Base-by-base conservation (phyloP, 2,113 vertebrate genomes). In the Semicossyphus pulcher region DNA sequence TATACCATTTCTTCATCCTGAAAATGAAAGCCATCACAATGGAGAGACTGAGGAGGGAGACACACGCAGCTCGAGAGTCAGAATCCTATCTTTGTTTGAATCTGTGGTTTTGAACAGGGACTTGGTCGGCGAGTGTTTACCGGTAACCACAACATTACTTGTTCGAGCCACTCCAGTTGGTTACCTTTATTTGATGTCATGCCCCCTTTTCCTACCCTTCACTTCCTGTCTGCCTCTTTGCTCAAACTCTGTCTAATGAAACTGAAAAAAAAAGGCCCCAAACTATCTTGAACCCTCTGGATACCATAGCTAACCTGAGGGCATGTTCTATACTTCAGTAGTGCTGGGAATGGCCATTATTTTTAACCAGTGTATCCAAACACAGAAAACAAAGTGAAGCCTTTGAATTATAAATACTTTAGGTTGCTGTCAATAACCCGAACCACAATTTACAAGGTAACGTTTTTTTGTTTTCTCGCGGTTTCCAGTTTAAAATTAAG, bases 21-120 rank as follows among this genome's bases (percentile, higher is more conserved):
- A 61, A 88, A 89, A 84, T 80, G 83, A 83, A 86, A 84, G 80
- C 59, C 64, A 75, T 76, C 47, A 78, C 52, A 65, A 74, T 5
- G 26, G 71, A 85, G 81, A 79, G 67, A 62, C 18, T 1, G 52
- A 65, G 48, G 29, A 58, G 39, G 54, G 73, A 71, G 42, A 71
- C 1, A 8, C 36, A 28, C 15, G 36, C 45, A n/a, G 58, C 49
- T 48, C n/a, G 15, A 66, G 61, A 31, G 42, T 73, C 59, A 36
- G 63, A 44, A 20, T 48, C 11, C 70, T 25, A 15, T 66, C 61
- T 47, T 41, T 18, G 12, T 3, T 52, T 9, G 10, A 29, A 70
- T 73, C 71, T 45, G 53, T n/a, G n/a, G n/a, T n/a, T n/a, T n/a
- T n/a, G n/a, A n/a, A n/a, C n/a, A n/a, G n/a, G n/a, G n/a, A n/a